These are phyloP conservation scores for Steromphala cineraria DNA, from an alignment of 2,888 invertebrate genomes.

Conservation along the genomic window DNA sequence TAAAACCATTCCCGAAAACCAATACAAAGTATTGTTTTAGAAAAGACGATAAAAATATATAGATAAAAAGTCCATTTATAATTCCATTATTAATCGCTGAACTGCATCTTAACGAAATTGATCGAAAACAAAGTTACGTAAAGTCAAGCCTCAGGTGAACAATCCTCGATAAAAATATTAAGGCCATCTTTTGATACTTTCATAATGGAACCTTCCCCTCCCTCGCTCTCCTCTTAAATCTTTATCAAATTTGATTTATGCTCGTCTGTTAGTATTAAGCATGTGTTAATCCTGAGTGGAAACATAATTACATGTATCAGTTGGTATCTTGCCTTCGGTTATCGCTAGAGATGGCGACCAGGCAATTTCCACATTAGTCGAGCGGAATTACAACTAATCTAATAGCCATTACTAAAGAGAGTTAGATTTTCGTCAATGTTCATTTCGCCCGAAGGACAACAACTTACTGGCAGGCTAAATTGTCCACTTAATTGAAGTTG, in stretches of 20 bases:
- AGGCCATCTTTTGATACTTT: too few species aligned
- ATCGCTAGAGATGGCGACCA: too few species aligned
- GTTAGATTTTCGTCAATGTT: slow-evolving; percentile 5
- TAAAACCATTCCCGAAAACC: too few species aligned
- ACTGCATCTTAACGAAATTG: too few species aligned
- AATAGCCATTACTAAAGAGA: slow-evolving; percentile 7
- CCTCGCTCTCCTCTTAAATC: not conserved
- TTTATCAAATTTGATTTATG: not conserved
- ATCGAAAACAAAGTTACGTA: too few species aligned
- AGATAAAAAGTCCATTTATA: too few species aligned
- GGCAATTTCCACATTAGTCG: not conserved
- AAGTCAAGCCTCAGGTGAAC: too few species aligned
- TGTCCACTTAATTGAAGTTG: not conserved
- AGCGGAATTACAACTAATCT: not conserved
- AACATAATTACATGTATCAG: not conserved
- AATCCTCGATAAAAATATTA: too few species aligned
- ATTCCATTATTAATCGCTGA: too few species aligned
- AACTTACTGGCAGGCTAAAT: not conserved
- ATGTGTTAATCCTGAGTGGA: not conserved
- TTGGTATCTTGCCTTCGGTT: not conserved
- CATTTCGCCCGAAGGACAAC: not conserved
- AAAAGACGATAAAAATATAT: too few species aligned
- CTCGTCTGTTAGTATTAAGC: not conserved
- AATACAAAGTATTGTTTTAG: too few species aligned
- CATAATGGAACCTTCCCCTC: too few species aligned